phyloP scores from a whole-genome alignment of 2,113 vertebrate genomes.

The human (Homo sapiens) region DNA sequence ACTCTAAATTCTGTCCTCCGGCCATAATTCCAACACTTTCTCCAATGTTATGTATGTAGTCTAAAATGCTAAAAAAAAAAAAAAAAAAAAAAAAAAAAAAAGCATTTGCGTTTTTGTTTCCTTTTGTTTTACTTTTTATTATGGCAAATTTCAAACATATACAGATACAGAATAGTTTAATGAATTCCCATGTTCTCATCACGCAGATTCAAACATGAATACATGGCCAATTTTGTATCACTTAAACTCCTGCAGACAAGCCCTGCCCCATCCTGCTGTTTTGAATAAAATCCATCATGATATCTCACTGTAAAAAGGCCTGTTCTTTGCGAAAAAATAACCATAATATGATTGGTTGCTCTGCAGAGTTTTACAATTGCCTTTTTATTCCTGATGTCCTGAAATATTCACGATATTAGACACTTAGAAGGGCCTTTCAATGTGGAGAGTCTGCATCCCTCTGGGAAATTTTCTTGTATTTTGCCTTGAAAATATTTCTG shows the following conservation, averaged over 20 bases:
- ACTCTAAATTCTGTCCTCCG: neutral
- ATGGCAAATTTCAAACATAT: neutral
- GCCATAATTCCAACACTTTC: neutral
- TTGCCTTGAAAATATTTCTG: neutral
- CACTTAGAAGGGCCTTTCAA: neutral
- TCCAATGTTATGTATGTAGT: fast-evolving
- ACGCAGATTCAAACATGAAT: neutral
- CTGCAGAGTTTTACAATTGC: neutral
- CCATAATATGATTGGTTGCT: neutral
- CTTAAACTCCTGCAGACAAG: neutral
- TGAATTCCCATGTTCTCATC: neutral
- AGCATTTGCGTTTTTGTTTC: neutral
- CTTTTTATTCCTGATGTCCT: neutral
- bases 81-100: neutral
- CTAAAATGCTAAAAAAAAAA: neutral
- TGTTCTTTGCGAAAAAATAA: neutral
- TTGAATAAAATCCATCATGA: neutral
- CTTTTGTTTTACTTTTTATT: neutral
- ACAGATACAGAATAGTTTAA: neutral
- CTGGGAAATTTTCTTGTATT: neutral
- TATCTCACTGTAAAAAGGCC: neutral
- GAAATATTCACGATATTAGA: neutral
- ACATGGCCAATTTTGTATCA: neutral
- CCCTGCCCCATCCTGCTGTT: neutral
- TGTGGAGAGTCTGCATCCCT: neutral